Conservation (phyloP, 2,888 invertebrate genomes). For the Zaprionus lineosus region DNA sequence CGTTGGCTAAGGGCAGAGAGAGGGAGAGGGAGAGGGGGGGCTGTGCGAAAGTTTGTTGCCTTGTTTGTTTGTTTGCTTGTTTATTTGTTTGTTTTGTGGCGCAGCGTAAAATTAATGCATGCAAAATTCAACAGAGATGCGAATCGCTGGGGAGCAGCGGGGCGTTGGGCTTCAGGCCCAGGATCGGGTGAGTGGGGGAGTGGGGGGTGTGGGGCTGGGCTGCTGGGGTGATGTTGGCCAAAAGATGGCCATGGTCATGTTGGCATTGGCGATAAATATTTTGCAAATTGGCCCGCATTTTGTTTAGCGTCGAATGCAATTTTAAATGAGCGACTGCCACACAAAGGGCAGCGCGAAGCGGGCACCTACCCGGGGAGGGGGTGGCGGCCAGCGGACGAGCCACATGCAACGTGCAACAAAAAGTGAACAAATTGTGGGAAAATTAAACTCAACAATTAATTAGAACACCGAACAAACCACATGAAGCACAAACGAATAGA, state of each 20-base stretch:
- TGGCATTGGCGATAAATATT: slow-evolving; percentile 54
- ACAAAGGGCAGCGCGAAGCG: slow-evolving; percentile 15
- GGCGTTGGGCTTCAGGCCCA: too few species aligned
- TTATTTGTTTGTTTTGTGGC: too few species aligned
- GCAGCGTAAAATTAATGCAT: slow-evolving; percentile 45
- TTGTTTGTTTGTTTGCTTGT: slow-evolving; percentile 4
- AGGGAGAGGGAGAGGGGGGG: not conserved
- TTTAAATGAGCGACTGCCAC: slow-evolving; percentile 37
- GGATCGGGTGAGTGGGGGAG: not conserved
- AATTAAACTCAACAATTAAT: slow-evolving; percentile 59
- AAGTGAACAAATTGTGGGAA: not conserved
- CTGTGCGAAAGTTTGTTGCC: slow-evolving; percentile 10
- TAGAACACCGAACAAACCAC: slow-evolving; percentile 52
- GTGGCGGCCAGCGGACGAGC: slow-evolving; percentile 3
- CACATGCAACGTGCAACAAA: too few species aligned
- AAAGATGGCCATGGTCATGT: slow-evolving; percentile 29
- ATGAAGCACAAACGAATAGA: slow-evolving; percentile 30
- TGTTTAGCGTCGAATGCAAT: slow-evolving; percentile 63
- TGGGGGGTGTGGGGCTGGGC: not conserved
- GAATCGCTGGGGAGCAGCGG: not conserved
- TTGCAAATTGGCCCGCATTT: slow-evolving; percentile 64
- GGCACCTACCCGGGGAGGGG: not conserved
- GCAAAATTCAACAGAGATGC: slow-evolving; percentile 33
- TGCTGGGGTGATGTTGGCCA: not conserved
- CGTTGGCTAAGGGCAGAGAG: not conserved